phyloP scores from a whole-genome alignment of 2,888 invertebrate species.

The Biston betularia region DNA sequence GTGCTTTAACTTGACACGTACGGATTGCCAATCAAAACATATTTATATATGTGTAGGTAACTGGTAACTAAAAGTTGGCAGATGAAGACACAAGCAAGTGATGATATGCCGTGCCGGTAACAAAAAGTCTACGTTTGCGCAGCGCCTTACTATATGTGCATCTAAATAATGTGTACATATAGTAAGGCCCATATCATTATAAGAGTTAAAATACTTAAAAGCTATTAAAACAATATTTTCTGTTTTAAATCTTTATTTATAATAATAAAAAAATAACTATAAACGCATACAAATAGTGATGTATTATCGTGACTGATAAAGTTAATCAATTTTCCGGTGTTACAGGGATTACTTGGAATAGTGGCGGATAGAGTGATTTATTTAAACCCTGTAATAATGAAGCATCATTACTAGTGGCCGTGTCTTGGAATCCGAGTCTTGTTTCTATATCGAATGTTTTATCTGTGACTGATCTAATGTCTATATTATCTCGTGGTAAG shows the following conservation, averaged over 20 bases:
- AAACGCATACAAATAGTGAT: neutral
- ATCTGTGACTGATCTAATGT: constrained; percentile 31
- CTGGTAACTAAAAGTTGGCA: too few species aligned
- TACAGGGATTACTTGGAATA: constrained; percentile 56
- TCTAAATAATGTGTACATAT: neutral
- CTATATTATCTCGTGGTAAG: constrained; percentile 15
- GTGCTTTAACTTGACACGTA: too few species aligned
- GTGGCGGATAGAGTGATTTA: constrained; percentile 26
- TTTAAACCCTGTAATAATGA: constrained; percentile 12
- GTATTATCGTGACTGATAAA: constrained; percentile 1
- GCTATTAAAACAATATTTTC: neutral
- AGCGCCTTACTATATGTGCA: neutral
- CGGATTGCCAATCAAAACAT: too few species aligned
- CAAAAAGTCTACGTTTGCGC: too few species aligned
- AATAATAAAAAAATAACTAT: neutral
- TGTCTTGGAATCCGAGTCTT: constrained; percentile 34
- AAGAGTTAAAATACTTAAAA: neutral
- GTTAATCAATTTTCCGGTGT: constrained; percentile 49
- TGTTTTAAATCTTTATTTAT: neutral
- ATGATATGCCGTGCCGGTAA: too few species aligned
- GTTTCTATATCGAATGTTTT: constrained; percentile 37
- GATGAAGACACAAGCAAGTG: too few species aligned
- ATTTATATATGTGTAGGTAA: too few species aligned
- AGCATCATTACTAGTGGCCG: neutral
- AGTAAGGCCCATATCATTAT: neutral